phyloP scores from a whole-genome alignment of 1,140 invertebrate genomes.

The Drosophila paulistorum region DNA sequence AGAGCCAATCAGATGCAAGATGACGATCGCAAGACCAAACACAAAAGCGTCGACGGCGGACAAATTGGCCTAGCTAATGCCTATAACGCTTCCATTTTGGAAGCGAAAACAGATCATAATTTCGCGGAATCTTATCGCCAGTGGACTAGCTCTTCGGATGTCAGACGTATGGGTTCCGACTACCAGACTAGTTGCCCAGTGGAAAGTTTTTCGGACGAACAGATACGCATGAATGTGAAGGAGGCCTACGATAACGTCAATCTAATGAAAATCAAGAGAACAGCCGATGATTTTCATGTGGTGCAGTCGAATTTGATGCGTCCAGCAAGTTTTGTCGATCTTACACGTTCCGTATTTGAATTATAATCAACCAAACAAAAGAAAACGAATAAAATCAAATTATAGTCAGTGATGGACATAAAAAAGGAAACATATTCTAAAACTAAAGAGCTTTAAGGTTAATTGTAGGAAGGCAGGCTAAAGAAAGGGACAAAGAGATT shows the following conservation, averaged over 20 bases:
- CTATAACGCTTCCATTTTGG: no score
- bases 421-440: neutral
- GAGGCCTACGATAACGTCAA: conserved; percentile 28
- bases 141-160: conserved; percentile 56
- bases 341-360: conserved; percentile 48
- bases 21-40: neutral
- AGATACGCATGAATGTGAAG: conserved; percentile 22
- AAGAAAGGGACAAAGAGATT: no score
- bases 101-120: neutral
- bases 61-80: neutral
- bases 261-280: conserved; percentile 30
- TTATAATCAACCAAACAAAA: conserved; percentile 34
- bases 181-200: conserved; percentile 28
- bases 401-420: neutral
- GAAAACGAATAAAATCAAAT: neutral
- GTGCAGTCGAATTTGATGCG: conserved; percentile 66
- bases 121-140: neutral
- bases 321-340: conserved; percentile 52
- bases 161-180: conserved; percentile 23
- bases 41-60: neutral
- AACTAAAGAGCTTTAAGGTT: neutral
- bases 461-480: no score
- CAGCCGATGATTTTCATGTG: conserved; percentile 37
- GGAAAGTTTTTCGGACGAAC: conserved; percentile 23
- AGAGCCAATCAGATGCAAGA: neutral